phyloP scores from a whole-genome alignment of 2,113 vertebrate genomes.

The Cercopithecus mona region DNA sequence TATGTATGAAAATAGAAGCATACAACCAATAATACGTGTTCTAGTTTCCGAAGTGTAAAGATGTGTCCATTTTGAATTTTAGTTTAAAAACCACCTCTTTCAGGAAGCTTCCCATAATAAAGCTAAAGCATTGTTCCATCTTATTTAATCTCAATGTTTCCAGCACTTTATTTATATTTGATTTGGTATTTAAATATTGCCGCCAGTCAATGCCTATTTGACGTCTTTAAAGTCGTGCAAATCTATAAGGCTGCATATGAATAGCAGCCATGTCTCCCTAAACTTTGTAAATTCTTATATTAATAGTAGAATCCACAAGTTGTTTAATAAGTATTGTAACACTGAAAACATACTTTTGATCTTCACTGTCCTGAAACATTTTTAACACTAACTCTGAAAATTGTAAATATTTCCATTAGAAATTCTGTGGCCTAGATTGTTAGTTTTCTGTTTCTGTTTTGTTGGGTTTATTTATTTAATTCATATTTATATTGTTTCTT shows the following conservation, averaged over 20 bases:
- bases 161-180: not conserved
- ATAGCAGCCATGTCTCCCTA: not conserved
- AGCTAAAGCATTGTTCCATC: not conserved
- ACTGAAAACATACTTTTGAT: not conserved
- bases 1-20: not conserved
- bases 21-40: not conserved
- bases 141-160: conserved; percentile 1
- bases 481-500: not conserved
- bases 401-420: not conserved
- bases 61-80: not conserved
- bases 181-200: not conserved
- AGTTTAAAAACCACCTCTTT: conserved; percentile 10
- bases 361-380: not conserved
- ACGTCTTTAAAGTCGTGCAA: not conserved
- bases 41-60: not conserved
- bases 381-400: not conserved
- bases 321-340: not conserved
- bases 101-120: not conserved
- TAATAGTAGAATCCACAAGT: not conserved
- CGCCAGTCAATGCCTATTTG: not conserved
- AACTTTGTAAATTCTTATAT: not conserved
- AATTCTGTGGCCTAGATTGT: not conserved
- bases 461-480: conserved; percentile 22
- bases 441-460: not conserved
- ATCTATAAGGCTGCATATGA: not conserved